Percentiles rank a stretch among this genome's conserved stretches.
phyloP scores from a whole-genome alignment of 1,140 invertebrate genomes.

The Papilio xuthus region DNA sequence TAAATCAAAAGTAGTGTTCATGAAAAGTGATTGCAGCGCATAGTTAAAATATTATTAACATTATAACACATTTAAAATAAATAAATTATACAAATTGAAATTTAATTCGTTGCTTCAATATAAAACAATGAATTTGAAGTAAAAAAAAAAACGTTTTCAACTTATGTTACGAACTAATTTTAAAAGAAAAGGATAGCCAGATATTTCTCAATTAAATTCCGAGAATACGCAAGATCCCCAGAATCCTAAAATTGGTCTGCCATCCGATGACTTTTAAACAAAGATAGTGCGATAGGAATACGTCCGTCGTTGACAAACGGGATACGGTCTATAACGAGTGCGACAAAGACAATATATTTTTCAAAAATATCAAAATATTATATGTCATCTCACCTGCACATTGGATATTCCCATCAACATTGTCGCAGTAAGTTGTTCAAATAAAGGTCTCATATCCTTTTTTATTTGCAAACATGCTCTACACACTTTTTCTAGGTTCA shows the following conservation, averaged over 20 bases:
- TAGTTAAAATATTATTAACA: neutral
- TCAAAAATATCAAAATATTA: conserved; percentile 61
- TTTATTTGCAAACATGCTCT: conserved; percentile 83
- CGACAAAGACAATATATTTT: conserved; percentile 70
- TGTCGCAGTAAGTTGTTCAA: conserved; percentile 83
- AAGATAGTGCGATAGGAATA: conserved; percentile 73
- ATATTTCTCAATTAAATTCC: conserved; percentile 75
- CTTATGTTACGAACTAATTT: conserved; percentile 17
- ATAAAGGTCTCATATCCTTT: conserved; percentile 84
- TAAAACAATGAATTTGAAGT: neutral
- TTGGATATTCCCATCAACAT: conserved; percentile 84
- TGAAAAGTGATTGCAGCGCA: neutral
- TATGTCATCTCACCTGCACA: conserved; percentile 78
- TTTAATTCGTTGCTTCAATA: neutral
- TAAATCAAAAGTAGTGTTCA: too few species aligned
- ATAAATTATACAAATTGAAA: neutral
- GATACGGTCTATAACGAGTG: conserved; percentile 45
- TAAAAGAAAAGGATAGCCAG: conserved; percentile 67
- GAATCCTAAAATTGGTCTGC: conserved; percentile 63
- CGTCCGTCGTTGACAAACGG: conserved; percentile 49
- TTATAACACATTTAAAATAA: neutral
- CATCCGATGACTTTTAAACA: conserved; percentile 73
- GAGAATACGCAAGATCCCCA: conserved; percentile 59
- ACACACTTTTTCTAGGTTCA: conserved; percentile 83
- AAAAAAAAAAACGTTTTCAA: neutral